Evolutionary conservation across 35 echinoderm and acorn worm species (phyloP), one percentile per base, ranked within the genome.

Genomic region (Eucidaris tribuloides): DNA sequence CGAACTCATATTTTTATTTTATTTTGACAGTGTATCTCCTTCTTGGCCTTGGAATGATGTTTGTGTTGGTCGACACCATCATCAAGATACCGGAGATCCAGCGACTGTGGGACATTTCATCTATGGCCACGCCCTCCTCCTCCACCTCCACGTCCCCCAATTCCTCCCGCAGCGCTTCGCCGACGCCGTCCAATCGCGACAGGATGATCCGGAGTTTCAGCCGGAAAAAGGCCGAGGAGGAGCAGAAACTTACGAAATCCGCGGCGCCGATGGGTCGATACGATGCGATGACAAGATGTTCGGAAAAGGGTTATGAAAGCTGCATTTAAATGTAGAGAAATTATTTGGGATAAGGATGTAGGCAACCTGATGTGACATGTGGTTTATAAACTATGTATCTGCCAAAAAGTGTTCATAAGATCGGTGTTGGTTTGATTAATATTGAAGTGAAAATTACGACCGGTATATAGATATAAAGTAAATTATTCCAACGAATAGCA

Each of bases 11-110:
- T 31, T 30, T 27, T 14, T 63, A 63, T 63, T 9, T 63, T 52
- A n/a, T 9, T 52, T 52, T 11, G 48, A n/a, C 68, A 74, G 68
- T 74, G n/a, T 74, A 74, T 36, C 68, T 74, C 14, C 68, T 74
- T 5, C 68, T 74, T 36, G 68, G 68, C 25, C 30, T 74, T 6
- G 68, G 68, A 7, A 74, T 74, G 68, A 74, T 74, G 68, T 40
- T 74, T n/a, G 35, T 74, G 35, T n/a, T 74, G 35, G 68, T 74
- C 28, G 68, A 74, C 37, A 74, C 68, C 68, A 36, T 74, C 68
- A 74, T 74, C 68, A 74, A 74, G 68, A 74, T 74, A 14, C 68
- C 68, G 36, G 28, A 74, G 41, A 74, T 74, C 38, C 68, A 74
- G 68, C 68, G 68, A 22, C 68, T 74, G 2, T 74, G 68, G 68